Evolutionary conservation across 2,113 vertebrate species (phyloP).

Genomic region (Psilopogon haemacephalus): DNA sequence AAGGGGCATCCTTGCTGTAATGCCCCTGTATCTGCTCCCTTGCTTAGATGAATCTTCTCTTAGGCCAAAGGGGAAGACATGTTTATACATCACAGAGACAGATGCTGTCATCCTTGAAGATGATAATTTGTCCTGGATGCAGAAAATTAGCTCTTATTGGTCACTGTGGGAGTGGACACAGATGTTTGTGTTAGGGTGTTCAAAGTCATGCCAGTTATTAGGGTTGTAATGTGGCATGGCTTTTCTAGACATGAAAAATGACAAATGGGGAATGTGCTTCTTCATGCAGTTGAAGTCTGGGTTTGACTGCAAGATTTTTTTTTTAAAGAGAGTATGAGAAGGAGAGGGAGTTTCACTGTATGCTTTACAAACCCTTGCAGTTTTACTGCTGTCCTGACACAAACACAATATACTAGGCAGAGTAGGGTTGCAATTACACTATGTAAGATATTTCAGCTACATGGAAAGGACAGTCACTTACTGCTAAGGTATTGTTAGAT

Average conservation of each 20-base stretch:
- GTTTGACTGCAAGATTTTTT: neutral
- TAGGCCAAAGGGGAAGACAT: constrained; percentile 66
- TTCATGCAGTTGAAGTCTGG: constrained; percentile 10
- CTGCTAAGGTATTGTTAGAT: accelerated
- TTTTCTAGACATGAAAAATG: constrained; percentile 16
- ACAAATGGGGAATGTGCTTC: neutral
- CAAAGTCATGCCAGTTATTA: constrained; percentile 54
- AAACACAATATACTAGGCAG: neutral
- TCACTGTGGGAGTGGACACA: constrained; percentile 74
- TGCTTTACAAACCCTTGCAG: neutral
- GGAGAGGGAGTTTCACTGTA: neutral
- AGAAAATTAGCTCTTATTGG: constrained; percentile 68
- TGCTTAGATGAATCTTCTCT: constrained; percentile 52
- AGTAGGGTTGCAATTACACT: neutral
- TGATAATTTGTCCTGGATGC: constrained; percentile 64
- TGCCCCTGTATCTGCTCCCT: constrained; percentile 58
- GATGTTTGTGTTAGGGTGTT: constrained; percentile 69
- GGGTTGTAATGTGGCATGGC: neutral
- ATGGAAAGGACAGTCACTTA: neutral
- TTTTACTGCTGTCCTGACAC: neutral
- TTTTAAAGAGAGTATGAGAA: neutral
- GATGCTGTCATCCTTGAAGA: constrained; percentile 71
- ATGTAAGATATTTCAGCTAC: neutral
- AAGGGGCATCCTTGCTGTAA: constrained; percentile 69
- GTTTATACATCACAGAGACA: constrained; percentile 75